phyloP scores from a whole-genome alignment of 2,888 invertebrate species.

The Noctua janthe region DNA sequence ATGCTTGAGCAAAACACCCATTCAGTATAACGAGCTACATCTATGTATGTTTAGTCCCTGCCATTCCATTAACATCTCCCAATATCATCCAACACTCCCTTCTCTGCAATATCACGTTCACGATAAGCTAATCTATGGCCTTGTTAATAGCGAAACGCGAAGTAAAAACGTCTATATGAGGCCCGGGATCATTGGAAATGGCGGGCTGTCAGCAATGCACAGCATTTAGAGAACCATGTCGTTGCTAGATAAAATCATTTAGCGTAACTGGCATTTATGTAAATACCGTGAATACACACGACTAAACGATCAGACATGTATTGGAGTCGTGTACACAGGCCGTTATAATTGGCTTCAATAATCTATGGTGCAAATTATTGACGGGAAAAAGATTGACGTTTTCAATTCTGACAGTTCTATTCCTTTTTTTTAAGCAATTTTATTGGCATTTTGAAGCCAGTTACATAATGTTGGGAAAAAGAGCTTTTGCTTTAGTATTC shows the following conservation, averaged over 20 bases:
- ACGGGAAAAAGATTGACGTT: slow-evolving; percentile 39
- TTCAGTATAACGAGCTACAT: slow-evolving; percentile 44
- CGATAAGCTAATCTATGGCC: slow-evolving; percentile 59
- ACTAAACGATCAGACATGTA: slow-evolving; percentile 52
- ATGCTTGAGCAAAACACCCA: slow-evolving; percentile 18
- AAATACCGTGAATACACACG: slow-evolving; percentile 57
- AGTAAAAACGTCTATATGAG: slow-evolving; percentile 58
- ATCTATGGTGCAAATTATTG: slow-evolving; percentile 54
- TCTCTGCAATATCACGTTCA: slow-evolving; percentile 48
- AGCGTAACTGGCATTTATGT: slow-evolving; percentile 65
- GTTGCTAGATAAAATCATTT: slow-evolving; percentile 65
- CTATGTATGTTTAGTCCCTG: slow-evolving; percentile 41
- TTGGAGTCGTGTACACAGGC: slow-evolving; percentile 45
- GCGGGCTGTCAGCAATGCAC: slow-evolving; percentile 54
- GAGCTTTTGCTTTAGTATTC: slow-evolving; percentile 56
- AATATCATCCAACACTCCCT: slow-evolving; percentile 47
- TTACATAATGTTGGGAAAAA: slow-evolving; percentile 7
- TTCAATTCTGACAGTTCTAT: slow-evolving; percentile 15
- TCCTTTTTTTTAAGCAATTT: neutral
- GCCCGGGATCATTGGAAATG: slow-evolving; percentile 54
- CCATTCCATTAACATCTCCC: slow-evolving; percentile 44
- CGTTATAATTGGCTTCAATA: slow-evolving; percentile 57
- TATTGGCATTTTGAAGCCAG: neutral
- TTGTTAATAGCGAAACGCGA: slow-evolving; percentile 55
- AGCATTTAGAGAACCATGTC: slow-evolving; percentile 63